Conservation (phyloP, 2,113 vertebrate genomes). For the Callaeas wilsoni region DNA sequence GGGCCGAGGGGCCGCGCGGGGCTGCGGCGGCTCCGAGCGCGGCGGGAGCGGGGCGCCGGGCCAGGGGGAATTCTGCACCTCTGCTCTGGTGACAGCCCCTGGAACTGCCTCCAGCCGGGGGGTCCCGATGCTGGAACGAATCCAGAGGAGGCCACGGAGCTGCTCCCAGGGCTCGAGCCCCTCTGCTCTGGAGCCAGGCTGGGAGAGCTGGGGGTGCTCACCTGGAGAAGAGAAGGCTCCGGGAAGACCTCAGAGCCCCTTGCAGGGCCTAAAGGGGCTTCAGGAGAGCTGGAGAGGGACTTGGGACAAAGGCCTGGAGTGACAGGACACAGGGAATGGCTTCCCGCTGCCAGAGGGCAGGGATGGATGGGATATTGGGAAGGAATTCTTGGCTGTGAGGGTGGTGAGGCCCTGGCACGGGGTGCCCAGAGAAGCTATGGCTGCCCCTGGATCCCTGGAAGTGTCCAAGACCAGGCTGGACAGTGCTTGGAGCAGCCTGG, state of each 20-base stretch:
- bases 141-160: not conserved
- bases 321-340: not conserved
- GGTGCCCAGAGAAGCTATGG: not conserved
- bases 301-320: rapidly evolving
- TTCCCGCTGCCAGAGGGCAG: not conserved
- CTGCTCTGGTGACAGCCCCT: no score
- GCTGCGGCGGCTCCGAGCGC: not conserved
- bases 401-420: not conserved
- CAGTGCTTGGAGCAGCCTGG: not conserved
- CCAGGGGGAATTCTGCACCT: no score
- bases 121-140: not conserved
- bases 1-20: no score
- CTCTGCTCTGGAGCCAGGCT: not conserved
- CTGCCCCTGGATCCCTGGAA: not conserved
- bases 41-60: not conserved
- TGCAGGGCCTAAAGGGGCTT: not conserved
- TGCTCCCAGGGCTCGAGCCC: not conserved
- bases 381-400: not conserved
- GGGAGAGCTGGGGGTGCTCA: not conserved
- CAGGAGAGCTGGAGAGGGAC: not conserved
- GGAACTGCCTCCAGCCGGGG: not conserved
- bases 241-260: not conserved
- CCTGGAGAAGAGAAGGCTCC: not conserved
- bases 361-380: rapidly evolving
- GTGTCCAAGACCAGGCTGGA: not conserved